Base-by-base conservation (phyloP, 2,797 vertebrate species). In the Megalops cyprinoides region DNA sequence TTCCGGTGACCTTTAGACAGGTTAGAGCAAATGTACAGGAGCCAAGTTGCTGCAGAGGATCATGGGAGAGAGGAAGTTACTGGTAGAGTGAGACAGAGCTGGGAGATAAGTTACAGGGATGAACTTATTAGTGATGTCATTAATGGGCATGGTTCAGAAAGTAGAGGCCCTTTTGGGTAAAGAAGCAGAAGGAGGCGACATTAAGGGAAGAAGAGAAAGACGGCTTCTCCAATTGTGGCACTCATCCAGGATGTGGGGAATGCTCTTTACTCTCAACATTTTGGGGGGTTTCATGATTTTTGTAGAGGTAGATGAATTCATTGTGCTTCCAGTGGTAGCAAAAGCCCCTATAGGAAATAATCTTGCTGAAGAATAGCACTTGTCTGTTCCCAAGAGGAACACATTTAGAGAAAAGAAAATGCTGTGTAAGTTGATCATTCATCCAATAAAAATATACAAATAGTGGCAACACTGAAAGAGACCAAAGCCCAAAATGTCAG, bases 171-270 rank as follows among this genome's bases (percentile, higher is more conserved):
- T 28, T 25, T 48, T 49, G 46, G 73, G 25, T 48, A 39, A 49
- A 74, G 73, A 74, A 28, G 23, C 28, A n/a, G 20, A 12, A 9
- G 76, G 55, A 71, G 69, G 60, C 6, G 1, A 55, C 86, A 88
- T 84, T 88, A 83, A 76, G 79, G 76, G 71, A 73, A 79, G 2
- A 77, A 62, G 84, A 74, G 65, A 83, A 83, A 44, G 83, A 74
- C 82, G 85, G 80, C 74, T 79, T 53, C 76, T 81, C 80, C 84
- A 84, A 81, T 89, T 81, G 67, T 56, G 77, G 81, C 83, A 79
- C 97, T 98, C 97, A 0, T 96, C 97, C 86, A 99, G 96, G 94
- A 99, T 99, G 0, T 97, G 97, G 91, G 98, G 98, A 81, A 97
- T 98, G 85, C 98, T 97, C 94, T 95, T 97, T 85, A 97, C 98